Evolutionary conservation across 1,140 invertebrate species (phyloP), one percentile per base, ranked within the genome.

Genomic region (Scaptomyza pallida): DNA sequence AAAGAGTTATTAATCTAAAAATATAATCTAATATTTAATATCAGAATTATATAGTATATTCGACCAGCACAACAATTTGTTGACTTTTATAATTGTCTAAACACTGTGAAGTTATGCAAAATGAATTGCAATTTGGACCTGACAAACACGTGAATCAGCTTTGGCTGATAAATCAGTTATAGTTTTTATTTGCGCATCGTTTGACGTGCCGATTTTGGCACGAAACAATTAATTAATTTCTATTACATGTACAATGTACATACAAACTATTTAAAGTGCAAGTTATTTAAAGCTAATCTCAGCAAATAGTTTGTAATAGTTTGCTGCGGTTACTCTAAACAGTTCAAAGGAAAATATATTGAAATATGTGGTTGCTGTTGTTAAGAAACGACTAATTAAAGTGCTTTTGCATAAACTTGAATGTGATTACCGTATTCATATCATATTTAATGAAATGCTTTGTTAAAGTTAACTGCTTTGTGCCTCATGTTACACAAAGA

Each of bases 11-110:
- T 33, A 17, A 65, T 40, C 2, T n/a, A 30, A 41, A 54, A 10
- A 12, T 6, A 43, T 43, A 56, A 43, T 43, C 52, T 10, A 10
- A 26, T 43, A 50, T 43, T 13, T 51, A 50, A 30, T 13, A 45
- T 35, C 37, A 12, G 16, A 57, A 41, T 26, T 23, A 26, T 12
- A 40, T 33, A 44, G 47, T 52, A 17, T 26, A 15, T 5, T n/a
- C n/a, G n/a, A n/a, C n/a, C n/a, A n/a, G n/a, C 4, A 37, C 13
- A 8, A 23, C 43, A 30, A 13, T 51, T 50, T 50, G 16, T 35
- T 15, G 50, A 13, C 30, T 12, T 41, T 23, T 23, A 12, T 33
- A 47, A 45, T 63, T 54, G 61, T 33, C 30, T 33, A 33, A 33
- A 33, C 33, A n/a, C 33, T 12, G 23, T 21, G 19, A 8, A 19